A percentile compares a stretch with the other conserved stretches of the same genome.
These are phyloP conservation scores for Rhinella marina DNA, from an alignment of 2,797 vertebrate genomes.

Conservation along the genomic window DNA sequence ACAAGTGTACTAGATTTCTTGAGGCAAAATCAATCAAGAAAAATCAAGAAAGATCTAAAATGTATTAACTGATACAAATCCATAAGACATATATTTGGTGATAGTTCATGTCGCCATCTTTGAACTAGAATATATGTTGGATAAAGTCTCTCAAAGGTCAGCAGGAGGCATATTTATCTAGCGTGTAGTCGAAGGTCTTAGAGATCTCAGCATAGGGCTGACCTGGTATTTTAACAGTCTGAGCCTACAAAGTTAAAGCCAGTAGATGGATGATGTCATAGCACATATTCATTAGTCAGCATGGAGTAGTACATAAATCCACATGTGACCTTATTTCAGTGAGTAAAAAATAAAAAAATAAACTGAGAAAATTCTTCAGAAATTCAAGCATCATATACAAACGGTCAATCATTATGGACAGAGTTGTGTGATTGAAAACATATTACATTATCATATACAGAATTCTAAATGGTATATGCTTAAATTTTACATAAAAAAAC, in stretches of 20 bases:
- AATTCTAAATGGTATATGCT: too few relatives aligned
- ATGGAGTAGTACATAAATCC: background rate
- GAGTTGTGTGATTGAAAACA: too few relatives aligned
- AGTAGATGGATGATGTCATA: background rate
- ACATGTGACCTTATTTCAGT: constrained; percentile 1
- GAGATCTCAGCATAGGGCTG: background rate
- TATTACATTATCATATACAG: too few relatives aligned
- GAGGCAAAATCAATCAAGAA: background rate
- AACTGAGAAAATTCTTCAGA: background rate
- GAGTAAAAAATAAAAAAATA: background rate
- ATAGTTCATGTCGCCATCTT: background rate
- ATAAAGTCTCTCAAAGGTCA: background rate
- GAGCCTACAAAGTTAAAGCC: background rate
- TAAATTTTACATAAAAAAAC: too few relatives aligned
- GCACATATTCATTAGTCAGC: constrained; percentile 20
- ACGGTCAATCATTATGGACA: background rate
- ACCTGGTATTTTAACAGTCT: constrained; percentile 5
- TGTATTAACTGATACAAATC: background rate
- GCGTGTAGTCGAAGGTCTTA: background rate
- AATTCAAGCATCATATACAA: background rate
- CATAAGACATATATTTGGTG: background rate
- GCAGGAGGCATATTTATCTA: constrained; percentile 1
- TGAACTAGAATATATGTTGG: background rate
- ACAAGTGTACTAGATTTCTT: too few relatives aligned
- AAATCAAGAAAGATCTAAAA: background rate